Evolutionary conservation across 2,113 vertebrate species (phyloP).

Genomic region (Pipra filicauda): DNA sequence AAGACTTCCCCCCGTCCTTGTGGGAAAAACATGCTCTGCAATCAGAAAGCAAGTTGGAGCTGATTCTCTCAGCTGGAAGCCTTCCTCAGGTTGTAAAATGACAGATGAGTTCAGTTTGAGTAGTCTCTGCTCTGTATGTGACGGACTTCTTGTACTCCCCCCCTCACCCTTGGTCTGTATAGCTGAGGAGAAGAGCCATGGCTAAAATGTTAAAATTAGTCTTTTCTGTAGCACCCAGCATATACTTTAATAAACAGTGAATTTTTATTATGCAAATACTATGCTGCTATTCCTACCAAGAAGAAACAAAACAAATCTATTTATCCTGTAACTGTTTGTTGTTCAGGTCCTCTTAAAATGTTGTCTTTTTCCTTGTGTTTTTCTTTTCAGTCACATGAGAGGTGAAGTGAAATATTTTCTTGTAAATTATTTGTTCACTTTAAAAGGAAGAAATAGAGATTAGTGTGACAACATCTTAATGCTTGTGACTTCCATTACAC

Average conservation of each 20-base stretch:
- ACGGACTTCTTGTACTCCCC: background rate
- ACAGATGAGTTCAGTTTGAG: background rate
- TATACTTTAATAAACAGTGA: background rate
- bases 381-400: background rate
- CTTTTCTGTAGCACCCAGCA: background rate
- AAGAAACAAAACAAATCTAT: background rate
- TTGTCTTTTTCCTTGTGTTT: background rate
- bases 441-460: background rate
- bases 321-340: background rate
- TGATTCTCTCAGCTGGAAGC: background rate
- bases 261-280: background rate
- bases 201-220: background rate
- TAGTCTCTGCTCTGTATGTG: background rate
- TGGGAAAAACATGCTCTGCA: background rate
- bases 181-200: background rate
- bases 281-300: background rate
- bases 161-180: background rate
- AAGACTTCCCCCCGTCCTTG: background rate
- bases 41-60: background rate
- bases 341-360: background rate
- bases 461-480: background rate
- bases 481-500: background rate
- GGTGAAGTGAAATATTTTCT: background rate
- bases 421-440: background rate
- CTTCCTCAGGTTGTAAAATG: background rate